Conservation (phyloP, 2,797 vertebrate species). For the Falco novaeseelandiae region DNA sequence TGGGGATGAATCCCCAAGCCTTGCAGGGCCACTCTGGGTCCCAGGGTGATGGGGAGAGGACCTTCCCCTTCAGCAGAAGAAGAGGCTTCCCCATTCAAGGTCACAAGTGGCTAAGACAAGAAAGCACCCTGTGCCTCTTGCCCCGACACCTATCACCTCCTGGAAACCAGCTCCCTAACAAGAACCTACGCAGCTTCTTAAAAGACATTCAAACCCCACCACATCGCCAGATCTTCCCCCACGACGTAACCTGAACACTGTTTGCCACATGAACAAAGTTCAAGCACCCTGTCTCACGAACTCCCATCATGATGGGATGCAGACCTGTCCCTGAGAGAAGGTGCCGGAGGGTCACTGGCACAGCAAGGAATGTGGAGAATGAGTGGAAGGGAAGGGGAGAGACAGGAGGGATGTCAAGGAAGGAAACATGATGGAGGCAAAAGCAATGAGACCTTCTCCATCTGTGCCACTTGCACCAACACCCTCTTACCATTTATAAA, state of each 20-base stretch:
- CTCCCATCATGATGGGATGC: not conserved
- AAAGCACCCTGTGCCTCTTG: not conserved
- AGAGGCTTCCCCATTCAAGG: not conserved
- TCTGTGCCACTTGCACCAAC: not conserved
- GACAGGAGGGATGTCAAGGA: not conserved
- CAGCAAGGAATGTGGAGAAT: not conserved
- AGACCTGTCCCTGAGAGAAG: not conserved
- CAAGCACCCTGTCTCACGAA: fast-evolving
- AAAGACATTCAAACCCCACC: not conserved
- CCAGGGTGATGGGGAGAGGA: not conserved
- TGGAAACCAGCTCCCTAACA: not conserved
- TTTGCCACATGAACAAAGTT: not conserved
- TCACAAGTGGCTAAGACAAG: not conserved
- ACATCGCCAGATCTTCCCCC: not conserved
- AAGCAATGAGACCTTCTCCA: not conserved
- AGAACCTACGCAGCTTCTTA: not conserved
- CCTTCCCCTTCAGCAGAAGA: not conserved
- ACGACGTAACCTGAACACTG: not conserved
- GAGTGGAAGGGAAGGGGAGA: not conserved
- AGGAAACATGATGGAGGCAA: not conserved
- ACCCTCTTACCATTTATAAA: not conserved
- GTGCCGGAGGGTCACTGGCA: not conserved
- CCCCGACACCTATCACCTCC: not conserved
- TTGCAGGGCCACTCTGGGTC: fast-evolving
- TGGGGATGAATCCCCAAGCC: not conserved